Evolutionary conservation across 1,140 invertebrate genomes (phyloP).

Genomic region (Pteromalus puparum): DNA sequence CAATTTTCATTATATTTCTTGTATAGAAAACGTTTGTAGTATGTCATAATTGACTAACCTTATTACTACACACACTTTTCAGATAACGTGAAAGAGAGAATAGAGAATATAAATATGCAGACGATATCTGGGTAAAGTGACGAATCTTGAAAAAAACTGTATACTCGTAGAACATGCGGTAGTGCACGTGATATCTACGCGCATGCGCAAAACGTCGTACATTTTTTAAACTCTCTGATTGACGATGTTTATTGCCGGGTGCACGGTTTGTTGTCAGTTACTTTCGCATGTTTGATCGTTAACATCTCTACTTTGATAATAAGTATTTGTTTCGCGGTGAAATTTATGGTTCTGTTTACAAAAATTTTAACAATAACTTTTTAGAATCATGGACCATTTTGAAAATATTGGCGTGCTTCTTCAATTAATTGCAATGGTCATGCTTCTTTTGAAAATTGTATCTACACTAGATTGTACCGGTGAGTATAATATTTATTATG

Average conservation of each 20-base stretch:
- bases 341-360: not conserved
- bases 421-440: slow-evolving; percentile 42
- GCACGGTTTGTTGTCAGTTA: slow-evolving; percentile 38
- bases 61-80: not conserved
- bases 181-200: not conserved
- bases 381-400: slow-evolving; percentile 37
- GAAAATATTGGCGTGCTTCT: slow-evolving; percentile 49
- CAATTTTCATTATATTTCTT: no score
- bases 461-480: slow-evolving; percentile 45
- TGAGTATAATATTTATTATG: not conserved
- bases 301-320: not conserved
- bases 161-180: slow-evolving; percentile 1
- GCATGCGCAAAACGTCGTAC: slow-evolving; percentile 29
- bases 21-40: no score
- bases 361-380: not conserved
- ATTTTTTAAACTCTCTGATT: slow-evolving; percentile 41
- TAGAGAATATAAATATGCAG: slow-evolving; percentile 19
- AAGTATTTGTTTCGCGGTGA: not conserved
- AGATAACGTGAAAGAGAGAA: slow-evolving; percentile 21
- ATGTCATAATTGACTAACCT: no score
- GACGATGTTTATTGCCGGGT: slow-evolving; percentile 7
- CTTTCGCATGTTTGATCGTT: slow-evolving; percentile 17
- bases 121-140: slow-evolving; percentile 22
- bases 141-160: slow-evolving; percentile 23
- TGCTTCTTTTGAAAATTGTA: slow-evolving; percentile 45